Evolutionary conservation across 1,140 invertebrate species (phyloP).

Genomic region (Probaryconus sp.): DNA sequence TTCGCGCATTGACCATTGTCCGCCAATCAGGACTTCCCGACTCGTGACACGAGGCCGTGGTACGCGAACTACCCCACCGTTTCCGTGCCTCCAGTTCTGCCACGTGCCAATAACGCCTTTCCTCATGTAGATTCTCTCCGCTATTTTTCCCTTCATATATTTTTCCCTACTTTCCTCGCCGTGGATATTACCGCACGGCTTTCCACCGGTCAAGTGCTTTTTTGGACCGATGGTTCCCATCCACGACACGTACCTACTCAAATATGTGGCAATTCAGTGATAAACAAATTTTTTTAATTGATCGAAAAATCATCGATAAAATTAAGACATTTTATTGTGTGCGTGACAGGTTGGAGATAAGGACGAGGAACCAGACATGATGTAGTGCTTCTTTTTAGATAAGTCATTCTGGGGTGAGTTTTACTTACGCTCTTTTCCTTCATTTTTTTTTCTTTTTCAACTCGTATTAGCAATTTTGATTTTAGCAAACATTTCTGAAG

Average conservation of each 20-base stretch:
- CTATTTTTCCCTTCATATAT: constrained; percentile 57
- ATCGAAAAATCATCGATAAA: constrained; percentile 25
- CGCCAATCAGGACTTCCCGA: constrained; percentile 61
- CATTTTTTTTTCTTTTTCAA: too few relatives aligned
- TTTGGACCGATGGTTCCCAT: constrained; percentile 13
- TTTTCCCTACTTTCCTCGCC: constrained; percentile 47
- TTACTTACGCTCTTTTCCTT: too few relatives aligned
- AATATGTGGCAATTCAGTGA: constrained; percentile 39
- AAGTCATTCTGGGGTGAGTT: constrained; percentile 23
- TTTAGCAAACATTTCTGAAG: too few relatives aligned
- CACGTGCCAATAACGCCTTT: constrained; percentile 62
- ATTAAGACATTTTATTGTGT: constrained; percentile 47
- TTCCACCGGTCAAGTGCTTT: constrained; percentile 33
- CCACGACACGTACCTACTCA: constrained; percentile 13
- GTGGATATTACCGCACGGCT: constrained; percentile 44
- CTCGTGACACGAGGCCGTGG: constrained; percentile 59
- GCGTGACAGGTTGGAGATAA: constrained; percentile 46
- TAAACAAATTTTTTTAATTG: constrained; percentile 25
- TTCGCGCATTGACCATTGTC: constrained; percentile 61
- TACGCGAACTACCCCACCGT: constrained; percentile 58
- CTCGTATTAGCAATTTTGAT: too few relatives aligned
- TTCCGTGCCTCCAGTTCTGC: constrained; percentile 57
- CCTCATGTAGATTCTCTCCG: constrained; percentile 48
- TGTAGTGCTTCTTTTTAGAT: constrained; percentile 47
- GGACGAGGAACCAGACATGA: constrained; percentile 28